Evolutionary conservation across 1,140 invertebrate species (phyloP), one percentile per base, ranked within the genome.

Genomic region (Ips nitidus): DNA sequence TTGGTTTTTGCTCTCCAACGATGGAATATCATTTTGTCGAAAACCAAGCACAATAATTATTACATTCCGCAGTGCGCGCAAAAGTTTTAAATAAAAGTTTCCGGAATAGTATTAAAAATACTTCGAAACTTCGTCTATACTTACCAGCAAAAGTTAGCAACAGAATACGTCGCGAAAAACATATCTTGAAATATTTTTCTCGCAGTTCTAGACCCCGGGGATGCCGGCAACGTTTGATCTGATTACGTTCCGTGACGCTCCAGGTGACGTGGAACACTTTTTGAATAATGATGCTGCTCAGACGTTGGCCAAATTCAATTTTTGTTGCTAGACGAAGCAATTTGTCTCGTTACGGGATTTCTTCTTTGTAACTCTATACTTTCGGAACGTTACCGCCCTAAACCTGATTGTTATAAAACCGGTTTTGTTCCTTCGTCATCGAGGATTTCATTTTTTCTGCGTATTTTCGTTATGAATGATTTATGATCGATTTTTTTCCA

Each of bases 271-370:
- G 50, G 52, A 62, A 69, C 67, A 57, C 67, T 69, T 69, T 69
- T 69, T 69, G 67, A 69, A 69, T 69, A 69, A 69, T 63, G 67
- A 69, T 69, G 67, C 59, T 8, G 50, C 52, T 69, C 50, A 62
- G 67, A 63, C 57, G 59, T 57, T 69, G 40, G 59, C 59, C 41
- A 69, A 69, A 69, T 69, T 69, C 59, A 69, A 69, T 69, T 69
- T 69, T 69, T 69, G 59, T 56, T 52, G 56, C 57, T 59, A 68
- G 57, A 56, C 66, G 66, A 61, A 68, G 66, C 57, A 68, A 68
- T 68, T 60, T 68, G 66, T 68, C 66, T 68, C 66, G 57, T 59
- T 59, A 61, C 45, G 45, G 3, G 45, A 50, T 50, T 50, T 50
- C 45, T 50, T 50, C 45, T 50, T 50, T 50, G 45, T 50, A 50